phyloP scores from a whole-genome alignment of 2,113 vertebrate species.

The Centropristis striata region DNA sequence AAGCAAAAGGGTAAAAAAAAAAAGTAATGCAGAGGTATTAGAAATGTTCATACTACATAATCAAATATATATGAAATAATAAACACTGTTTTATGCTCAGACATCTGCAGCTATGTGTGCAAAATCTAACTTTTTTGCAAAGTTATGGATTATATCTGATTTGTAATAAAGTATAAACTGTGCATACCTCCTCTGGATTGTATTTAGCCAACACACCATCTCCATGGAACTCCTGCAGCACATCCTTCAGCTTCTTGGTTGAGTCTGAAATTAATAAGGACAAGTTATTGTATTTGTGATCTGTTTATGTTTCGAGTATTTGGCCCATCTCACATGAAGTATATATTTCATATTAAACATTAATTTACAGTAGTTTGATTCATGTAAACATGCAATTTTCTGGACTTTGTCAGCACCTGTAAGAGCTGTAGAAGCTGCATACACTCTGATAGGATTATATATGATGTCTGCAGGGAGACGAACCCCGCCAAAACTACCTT shows the following conservation, averaged over 20 bases:
- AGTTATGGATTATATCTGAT: conserved; percentile 1
- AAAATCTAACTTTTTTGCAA: conserved; percentile 1
- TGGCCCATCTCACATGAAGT: not conserved
- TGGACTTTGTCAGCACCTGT: not conserved
- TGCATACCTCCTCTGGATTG: conserved; percentile 93
- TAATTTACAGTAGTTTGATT: not conserved
- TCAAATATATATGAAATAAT: not conserved
- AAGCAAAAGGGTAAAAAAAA: no score
- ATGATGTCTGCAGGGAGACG: not conserved
- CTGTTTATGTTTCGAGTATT: not conserved
- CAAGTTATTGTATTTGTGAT: not conserved
- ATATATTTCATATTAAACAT: not conserved
- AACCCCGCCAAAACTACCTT: no score
- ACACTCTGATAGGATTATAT: not conserved
- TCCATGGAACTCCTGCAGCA: conserved; percentile 96
- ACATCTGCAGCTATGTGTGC: not conserved
- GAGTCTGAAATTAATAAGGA: conserved; percentile 86
- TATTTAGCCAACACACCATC: conserved; percentile 94
- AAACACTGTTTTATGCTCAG: not conserved
- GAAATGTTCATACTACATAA: not conserved
- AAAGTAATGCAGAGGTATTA: no score
- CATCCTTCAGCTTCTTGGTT: conserved; percentile 96
- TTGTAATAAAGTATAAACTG: conserved; percentile 11
- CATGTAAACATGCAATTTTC: not conserved
- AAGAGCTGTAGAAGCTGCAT: not conserved